A percentile compares a stretch with the other conserved stretches of the same genome.
Evolutionary conservation across 1,140 invertebrate genomes (phyloP).

Genomic region (Uloborus diversus): DNA sequence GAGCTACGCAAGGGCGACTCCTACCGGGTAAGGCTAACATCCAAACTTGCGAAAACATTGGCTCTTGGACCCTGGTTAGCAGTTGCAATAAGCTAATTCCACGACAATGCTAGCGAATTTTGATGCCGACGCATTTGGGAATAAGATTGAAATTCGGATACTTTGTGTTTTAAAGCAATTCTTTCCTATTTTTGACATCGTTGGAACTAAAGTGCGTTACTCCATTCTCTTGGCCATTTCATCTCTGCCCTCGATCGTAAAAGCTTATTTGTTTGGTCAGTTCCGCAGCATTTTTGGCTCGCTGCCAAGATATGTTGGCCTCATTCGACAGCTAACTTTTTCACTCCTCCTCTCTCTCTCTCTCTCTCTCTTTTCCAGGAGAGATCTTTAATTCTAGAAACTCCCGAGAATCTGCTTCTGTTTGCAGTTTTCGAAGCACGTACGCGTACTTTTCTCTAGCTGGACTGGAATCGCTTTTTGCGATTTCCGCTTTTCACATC

Average conservation of each 20-base stretch:
- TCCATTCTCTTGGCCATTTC: constrained; percentile 28
- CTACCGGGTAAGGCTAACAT: too few species aligned
- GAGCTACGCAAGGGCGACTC: too few species aligned
- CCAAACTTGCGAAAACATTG: too few species aligned
- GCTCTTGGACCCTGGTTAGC: too few species aligned
- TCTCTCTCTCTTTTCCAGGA: not conserved
- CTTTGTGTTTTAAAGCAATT: too few species aligned
- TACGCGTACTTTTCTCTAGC: constrained; percentile 9
- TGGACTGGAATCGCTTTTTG: not conserved
- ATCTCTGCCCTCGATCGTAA: not conserved
- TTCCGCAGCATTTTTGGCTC: not conserved
- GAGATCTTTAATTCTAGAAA: constrained; percentile 24
- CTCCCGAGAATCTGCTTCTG: not conserved
- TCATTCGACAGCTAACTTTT: too few species aligned
- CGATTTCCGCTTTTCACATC: not conserved
- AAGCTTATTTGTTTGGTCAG: constrained; percentile 40
- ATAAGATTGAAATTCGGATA: too few species aligned
- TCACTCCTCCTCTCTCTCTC: not conserved
- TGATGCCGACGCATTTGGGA: too few species aligned
- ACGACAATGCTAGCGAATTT: too few species aligned
- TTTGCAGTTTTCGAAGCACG: constrained; percentile 39
- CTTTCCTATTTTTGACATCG: too few species aligned
- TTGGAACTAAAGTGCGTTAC: too few species aligned
- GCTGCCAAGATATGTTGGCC: constrained; percentile 21
- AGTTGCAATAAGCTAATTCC: too few species aligned